These are phyloP conservation scores for Phymatocera aterrima DNA, from an alignment of 2,888 invertebrate species.

Conservation along the genomic window DNA sequence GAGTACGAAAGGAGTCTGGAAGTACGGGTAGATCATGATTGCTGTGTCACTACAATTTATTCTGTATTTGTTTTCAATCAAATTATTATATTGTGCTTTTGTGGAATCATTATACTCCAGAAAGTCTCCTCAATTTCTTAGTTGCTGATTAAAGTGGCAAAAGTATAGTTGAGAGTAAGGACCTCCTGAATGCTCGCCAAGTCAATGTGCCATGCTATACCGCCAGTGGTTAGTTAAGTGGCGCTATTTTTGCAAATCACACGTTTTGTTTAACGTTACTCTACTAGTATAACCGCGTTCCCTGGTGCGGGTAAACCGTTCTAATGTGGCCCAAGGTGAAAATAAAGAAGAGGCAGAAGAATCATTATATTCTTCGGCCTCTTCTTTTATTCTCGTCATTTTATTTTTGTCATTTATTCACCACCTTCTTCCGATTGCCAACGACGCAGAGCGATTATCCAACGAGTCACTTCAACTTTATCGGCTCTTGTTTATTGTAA, in stretches of 20 bases:
- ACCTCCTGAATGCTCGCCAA: slow-evolving; percentile 9
- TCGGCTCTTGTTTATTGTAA: slow-evolving; percentile 29
- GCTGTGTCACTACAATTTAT: too few species aligned
- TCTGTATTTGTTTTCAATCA: too few species aligned
- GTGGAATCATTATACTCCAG: too few species aligned
- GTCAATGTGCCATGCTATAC: too few species aligned
- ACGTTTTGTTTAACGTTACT: slow-evolving; percentile 13
- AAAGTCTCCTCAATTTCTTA: too few species aligned
- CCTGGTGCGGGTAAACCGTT: not conserved
- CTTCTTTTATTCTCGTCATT: not conserved
- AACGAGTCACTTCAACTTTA: slow-evolving; percentile 1
- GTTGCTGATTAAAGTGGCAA: not conserved
- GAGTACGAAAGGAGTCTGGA: too few species aligned
- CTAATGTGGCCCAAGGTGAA: slow-evolving; percentile 3
- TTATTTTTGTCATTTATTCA: not conserved
- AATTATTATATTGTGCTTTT: too few species aligned
- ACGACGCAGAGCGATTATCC: not conserved
- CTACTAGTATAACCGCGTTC: not conserved
- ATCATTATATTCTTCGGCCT: not conserved
- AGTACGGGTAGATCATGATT: too few species aligned
- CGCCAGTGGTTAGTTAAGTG: slow-evolving; percentile 8
- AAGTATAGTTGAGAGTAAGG: not conserved
- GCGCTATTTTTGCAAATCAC: slow-evolving; percentile 32
- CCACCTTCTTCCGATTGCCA: not conserved
- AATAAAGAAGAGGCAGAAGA: too few species aligned